Base-by-base conservation (phyloP, 2,113 vertebrate genomes). In the Eptesicus fuscus region DNA sequence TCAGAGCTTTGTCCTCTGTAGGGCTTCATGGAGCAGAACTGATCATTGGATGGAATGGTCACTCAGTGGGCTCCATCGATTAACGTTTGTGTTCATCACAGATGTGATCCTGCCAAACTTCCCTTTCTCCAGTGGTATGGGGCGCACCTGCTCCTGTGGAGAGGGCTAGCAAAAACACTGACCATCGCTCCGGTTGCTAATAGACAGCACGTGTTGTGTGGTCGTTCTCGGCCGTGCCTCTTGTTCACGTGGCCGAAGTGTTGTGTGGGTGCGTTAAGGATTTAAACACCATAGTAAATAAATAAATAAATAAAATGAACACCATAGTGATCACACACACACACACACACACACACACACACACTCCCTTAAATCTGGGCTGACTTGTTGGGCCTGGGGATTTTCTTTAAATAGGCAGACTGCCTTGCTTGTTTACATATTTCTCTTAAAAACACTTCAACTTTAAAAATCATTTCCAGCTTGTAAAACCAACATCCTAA, bases 361-460 rank as follows among this genome's bases (percentile, higher is more conserved):
- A 28, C 9, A 8, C 88, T 90, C 89, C 44, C 65, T 88, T 77
- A 94, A 83, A 94, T 73, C 49, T 78, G 69, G 84, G 70, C 32
- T 83, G 73, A 90, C 86, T 85, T 92, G 17, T 76, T 80, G 71
- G 51, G 82, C 61, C 40, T 88, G 67, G 16, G 37, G 18, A 30
- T 37, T 53, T 73, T 67, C 35, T 77, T 77, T 7, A 20, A n/a
- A 49, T 61, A 86, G 44, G 63, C 49, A 78, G 30, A 85, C 14
- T 40, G 5, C 42, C 94, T 59, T 61, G 35, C 13, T 78, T 79
- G 32, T 87, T 96, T 94, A 80, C 59, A 77, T 65, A 87, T 70
- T 92, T 90, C 84, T 95, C 59, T 40, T 84, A 71, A 92, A 95
- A 92, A 85, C 76, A 74, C 90, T 95, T 89, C 65, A 88, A 71